Percentiles rank a stretch among this genome's conserved stretches.
Evolutionary conservation across 2,113 vertebrate genomes (phyloP).

Genomic region (Pantherophis guttatus): DNA sequence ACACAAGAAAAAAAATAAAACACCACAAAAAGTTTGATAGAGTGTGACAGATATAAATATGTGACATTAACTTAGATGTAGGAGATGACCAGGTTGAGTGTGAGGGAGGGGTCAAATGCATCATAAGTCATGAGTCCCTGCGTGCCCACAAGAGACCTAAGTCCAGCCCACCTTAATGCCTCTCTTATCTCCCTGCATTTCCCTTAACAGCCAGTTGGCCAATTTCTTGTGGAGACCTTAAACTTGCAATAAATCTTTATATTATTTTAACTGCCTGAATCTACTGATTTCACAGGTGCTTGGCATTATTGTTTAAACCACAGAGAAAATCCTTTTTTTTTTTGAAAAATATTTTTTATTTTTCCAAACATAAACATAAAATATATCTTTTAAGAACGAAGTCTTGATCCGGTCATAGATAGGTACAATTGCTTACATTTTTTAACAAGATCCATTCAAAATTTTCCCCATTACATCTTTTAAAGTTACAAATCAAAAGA

Average conservation of each 20-base stretch:
- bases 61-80: neutral
- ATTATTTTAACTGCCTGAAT: neutral
- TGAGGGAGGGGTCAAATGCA: neutral
- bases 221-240: neutral
- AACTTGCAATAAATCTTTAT: neutral
- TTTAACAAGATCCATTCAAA: no score
- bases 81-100: neutral
- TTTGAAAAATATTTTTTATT: no score
- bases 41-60: neutral
- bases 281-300: neutral
- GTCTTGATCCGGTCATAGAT: no score
- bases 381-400: no score
- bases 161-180: neutral
- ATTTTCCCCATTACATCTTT: no score
- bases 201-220: neutral
- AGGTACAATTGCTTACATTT: no score
- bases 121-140: neutral
- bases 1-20: neutral
- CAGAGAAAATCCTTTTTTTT: neutral
- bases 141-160: neutral
- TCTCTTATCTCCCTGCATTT: neutral
- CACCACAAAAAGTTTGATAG: neutral
- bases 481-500: no score
- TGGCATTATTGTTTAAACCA: neutral
- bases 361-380: no score